Evolutionary conservation across 1,140 invertebrate species (phyloP).

Genomic region (Capitella teleta): DNA sequence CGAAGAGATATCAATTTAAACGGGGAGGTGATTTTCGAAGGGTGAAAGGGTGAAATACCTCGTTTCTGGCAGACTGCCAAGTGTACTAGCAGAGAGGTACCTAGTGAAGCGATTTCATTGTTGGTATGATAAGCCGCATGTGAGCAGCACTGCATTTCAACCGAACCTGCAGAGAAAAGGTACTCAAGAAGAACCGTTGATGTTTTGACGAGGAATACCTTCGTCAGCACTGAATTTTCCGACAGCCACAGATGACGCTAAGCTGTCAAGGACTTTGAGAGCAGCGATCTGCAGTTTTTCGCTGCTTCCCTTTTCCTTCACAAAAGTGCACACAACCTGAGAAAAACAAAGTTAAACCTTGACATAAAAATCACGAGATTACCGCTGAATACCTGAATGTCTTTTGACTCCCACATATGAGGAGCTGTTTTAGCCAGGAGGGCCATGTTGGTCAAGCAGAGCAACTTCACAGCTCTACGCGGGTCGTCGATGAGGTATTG

Average conservation of each 20-base stretch:
- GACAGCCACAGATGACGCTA: constrained; percentile 32
- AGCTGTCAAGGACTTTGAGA: constrained; percentile 36
- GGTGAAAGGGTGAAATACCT: not conserved
- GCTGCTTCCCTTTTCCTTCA: not conserved
- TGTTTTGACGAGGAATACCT: constrained; percentile 13
- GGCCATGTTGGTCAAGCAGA: constrained; percentile 62
- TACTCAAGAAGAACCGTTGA: not conserved
- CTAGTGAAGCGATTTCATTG: not conserved
- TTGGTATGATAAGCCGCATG: not conserved
- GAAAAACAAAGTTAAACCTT: no score
- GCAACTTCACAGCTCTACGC: constrained; percentile 58
- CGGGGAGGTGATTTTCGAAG: not conserved
- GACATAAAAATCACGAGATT: not conserved
- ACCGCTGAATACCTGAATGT: not conserved
- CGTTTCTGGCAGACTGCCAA: not conserved
- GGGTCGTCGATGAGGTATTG: constrained; percentile 52
- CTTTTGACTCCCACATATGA: constrained; percentile 61
- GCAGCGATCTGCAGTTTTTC: constrained; percentile 24
- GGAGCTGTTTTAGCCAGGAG: constrained; percentile 58
- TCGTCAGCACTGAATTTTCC: constrained; percentile 22
- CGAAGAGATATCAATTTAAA: not conserved
- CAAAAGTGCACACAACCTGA: no score
- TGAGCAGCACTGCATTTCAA: not conserved
- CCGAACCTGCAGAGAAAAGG: not conserved
- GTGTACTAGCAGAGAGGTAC: not conserved